phyloP scores from a whole-genome alignment of 2,888 invertebrate species.

The Quadriops clusia region DNA sequence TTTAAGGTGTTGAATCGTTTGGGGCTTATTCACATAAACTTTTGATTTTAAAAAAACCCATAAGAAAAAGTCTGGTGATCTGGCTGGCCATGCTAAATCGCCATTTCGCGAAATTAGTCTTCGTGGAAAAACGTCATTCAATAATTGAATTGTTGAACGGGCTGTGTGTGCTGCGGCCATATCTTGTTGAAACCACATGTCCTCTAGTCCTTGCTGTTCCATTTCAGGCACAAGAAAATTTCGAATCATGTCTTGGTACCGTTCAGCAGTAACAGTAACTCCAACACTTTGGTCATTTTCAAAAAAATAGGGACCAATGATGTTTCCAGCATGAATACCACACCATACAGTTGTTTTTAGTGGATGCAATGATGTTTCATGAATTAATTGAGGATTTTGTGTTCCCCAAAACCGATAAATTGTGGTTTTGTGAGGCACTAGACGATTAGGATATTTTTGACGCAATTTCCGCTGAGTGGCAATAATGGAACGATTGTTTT shows the following conservation, averaged over 20 bases:
- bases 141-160: too few relatives aligned
- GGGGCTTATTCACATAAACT: constrained; percentile 1
- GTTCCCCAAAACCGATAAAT: constrained; percentile 5
- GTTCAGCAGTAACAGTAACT: too few relatives aligned
- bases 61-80: background rate
- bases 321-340: constrained; percentile 5
- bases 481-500: too few relatives aligned
- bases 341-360: constrained; percentile 6
- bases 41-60: constrained; percentile 2
- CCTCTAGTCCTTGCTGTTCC: constrained; percentile 5
- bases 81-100: too few relatives aligned
- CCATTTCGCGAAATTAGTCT: too few relatives aligned
- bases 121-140: too few relatives aligned
- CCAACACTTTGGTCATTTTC: too few relatives aligned
- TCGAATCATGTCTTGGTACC: too few relatives aligned
- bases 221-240: constrained; percentile 3
- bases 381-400: constrained; percentile 4
- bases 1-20: too few relatives aligned
- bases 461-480: too few relatives aligned
- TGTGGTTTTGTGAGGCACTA: background rate
- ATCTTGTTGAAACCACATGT: background rate
- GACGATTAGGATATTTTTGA: too few relatives aligned
- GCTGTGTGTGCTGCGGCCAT: too few relatives aligned
- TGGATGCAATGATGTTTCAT: constrained; percentile 3
- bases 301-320: constrained; percentile 7